Evolutionary conservation across 2,113 vertebrate species (phyloP), one percentile per base, ranked within the genome.

Genomic region (Parus major): DNA sequence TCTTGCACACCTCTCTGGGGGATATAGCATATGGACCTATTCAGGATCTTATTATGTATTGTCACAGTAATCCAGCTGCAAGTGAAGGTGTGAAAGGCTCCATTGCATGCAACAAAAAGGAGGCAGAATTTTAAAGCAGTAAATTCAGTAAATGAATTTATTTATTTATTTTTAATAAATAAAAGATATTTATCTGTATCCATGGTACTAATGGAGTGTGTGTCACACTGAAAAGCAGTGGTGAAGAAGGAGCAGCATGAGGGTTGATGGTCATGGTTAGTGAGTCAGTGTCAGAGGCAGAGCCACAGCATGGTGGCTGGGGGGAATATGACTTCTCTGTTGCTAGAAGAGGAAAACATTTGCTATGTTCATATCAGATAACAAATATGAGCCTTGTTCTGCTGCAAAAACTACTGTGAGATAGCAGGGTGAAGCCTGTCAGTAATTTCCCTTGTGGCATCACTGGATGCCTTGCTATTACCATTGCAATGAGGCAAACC

Each of bases 301-400:
- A 88, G 56, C 27, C 0, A 0, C 41, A 50, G 24, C 76, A 5
- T 0, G 2, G 28, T 0, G 4, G 4, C 5, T 31, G 47, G 8
- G 15, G 18, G 18, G 10, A 23, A 17, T 47, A 47, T 29, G 53
- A 21, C 11, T 47, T 56, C 22, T 47, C 22, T 3, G 1, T 18
- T 2, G 0, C 31, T 50, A 29, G 3, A 28, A 63, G 22, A 79
- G 29, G 49, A 60, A 60, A 71, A 59, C 6, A 71, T 33, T 49
- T 1, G 9, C 8, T 3, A 0, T 28, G 5, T 39, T 70, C 27
- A 12, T 31, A 56, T 78, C 47, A 79, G 22, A 66, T 29, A 36
- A 39, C 72, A 69, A 17, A 66, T 39, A 12, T 2, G 33, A 3
- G 0, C 8, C 16, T 71, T 33, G 35, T 41, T 93, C 57, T 65